Evolutionary conservation across 2,888 invertebrate species (phyloP).

Genomic region (Cecidostiba fungosa): DNA sequence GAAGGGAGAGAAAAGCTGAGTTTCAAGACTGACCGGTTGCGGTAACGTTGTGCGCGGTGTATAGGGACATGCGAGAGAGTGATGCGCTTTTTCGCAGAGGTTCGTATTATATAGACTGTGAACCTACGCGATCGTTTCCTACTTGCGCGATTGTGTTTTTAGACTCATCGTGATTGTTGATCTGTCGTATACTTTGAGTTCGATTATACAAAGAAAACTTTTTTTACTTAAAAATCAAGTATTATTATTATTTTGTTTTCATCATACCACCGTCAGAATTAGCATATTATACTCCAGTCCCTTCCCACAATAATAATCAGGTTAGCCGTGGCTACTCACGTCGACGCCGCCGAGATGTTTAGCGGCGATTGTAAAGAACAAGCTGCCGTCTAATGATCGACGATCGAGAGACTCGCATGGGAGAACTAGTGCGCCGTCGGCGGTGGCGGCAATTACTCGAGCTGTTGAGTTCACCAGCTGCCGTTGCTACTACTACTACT

Average conservation of each 20-base stretch:
- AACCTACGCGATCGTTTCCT: not conserved
- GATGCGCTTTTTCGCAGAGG: not conserved
- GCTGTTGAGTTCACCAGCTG: conserved; percentile 8
- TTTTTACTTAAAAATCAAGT: too few relatives aligned
- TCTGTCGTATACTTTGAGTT: too few relatives aligned
- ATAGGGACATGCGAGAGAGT: not conserved
- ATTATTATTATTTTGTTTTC: not conserved
- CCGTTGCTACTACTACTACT: not conserved
- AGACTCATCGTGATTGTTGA: not conserved
- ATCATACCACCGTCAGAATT: not conserved
- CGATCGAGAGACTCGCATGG: conserved; percentile 66
- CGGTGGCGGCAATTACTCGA: conserved; percentile 8
- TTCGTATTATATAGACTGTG: not conserved
- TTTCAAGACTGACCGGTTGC: not conserved
- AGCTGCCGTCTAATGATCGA: conserved; percentile 72
- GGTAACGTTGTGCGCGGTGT: not conserved
- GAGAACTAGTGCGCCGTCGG: conserved; percentile 67
- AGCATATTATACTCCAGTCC: not conserved
- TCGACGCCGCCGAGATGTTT: conserved; percentile 69
- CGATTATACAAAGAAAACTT: too few relatives aligned
- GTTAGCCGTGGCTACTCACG: not conserved
- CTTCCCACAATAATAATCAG: conserved; percentile 1
- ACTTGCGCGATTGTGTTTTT: not conserved
- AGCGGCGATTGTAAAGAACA: conserved; percentile 74
- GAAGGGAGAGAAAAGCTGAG: not conserved